These are phyloP conservation scores for Tenrec ecaudatus DNA, from an alignment of 2,113 vertebrate species.

Conservation along the genomic window DNA sequence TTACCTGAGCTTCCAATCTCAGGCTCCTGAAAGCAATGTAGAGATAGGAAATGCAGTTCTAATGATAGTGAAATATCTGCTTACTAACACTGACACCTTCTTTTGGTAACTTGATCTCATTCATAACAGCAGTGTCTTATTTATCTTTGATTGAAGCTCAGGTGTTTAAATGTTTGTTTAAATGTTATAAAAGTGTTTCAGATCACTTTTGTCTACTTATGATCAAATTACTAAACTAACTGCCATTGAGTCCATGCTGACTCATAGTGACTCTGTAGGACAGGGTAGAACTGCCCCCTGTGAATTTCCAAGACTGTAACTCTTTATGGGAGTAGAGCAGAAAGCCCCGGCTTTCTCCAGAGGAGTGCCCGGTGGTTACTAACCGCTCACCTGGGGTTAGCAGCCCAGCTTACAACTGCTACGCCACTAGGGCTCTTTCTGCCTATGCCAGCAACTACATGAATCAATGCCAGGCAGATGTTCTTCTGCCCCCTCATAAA, in stretches of 20 bases:
- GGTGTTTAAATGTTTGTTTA: background rate
- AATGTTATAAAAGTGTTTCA: too few species aligned
- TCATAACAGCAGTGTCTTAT: background rate
- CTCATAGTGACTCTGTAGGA: too few species aligned
- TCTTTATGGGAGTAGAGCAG: too few species aligned
- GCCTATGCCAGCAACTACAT: background rate
- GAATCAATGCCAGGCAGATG: background rate
- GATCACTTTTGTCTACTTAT: too few species aligned
- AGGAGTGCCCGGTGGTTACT: too few species aligned
- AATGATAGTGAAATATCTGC: background rate
- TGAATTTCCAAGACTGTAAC: too few species aligned
- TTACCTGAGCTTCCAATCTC: background rate
- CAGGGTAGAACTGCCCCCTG: too few species aligned
- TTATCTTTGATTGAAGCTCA: background rate
- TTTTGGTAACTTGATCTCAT: slow-evolving; percentile 19
- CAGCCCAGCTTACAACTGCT: too few species aligned
- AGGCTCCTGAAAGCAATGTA: background rate
- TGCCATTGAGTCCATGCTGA: too few species aligned
- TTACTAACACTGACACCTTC: background rate
- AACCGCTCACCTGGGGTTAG: too few species aligned
- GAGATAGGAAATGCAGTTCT: background rate
- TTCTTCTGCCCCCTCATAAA: background rate
- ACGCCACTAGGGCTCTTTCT: background rate
- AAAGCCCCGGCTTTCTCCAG: too few species aligned
- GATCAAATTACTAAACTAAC: too few species aligned